These are phyloP conservation scores for Colostygia pectinataria DNA, from an alignment of 2,888 invertebrate genomes.

Conservation along the genomic window DNA sequence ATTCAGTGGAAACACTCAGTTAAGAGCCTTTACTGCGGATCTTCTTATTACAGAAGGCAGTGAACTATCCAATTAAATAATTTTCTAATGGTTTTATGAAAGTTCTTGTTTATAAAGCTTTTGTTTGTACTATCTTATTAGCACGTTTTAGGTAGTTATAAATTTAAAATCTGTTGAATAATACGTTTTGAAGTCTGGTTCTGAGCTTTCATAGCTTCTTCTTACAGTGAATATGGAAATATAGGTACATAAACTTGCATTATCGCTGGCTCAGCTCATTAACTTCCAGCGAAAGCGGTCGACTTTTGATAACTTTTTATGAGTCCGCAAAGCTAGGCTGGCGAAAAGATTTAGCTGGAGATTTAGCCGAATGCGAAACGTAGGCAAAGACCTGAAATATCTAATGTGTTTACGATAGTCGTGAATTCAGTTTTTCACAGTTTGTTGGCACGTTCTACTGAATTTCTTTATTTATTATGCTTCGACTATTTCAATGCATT, in stretches of 20 bases:
- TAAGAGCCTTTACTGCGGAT: neutral
- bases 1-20: conserved; percentile 27
- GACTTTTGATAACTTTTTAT: conserved; percentile 68
- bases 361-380: conserved; percentile 23
- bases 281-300: conserved; percentile 63
- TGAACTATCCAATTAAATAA: neutral
- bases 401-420: conserved; percentile 9
- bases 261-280: conserved; percentile 70
- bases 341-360: conserved; percentile 28
- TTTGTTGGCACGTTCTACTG: no score
- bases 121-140: no score
- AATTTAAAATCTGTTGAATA: neutral
- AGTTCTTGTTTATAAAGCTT: neutral
- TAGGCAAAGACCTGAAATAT: conserved; percentile 15
- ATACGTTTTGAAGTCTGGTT: neutral
- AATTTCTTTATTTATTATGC: no score
- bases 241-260: conserved; percentile 36
- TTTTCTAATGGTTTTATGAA: neutral
- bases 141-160: no score
- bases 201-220: conserved; percentile 5
- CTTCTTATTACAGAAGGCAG: neutral
- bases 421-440: neutral
- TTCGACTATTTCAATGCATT: no score
- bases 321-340: conserved; percentile 48
- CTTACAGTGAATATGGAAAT: conserved; percentile 22